Evolutionary conservation across 2,797 vertebrate genomes (phyloP).

Genomic region (Danio choprae): DNA sequence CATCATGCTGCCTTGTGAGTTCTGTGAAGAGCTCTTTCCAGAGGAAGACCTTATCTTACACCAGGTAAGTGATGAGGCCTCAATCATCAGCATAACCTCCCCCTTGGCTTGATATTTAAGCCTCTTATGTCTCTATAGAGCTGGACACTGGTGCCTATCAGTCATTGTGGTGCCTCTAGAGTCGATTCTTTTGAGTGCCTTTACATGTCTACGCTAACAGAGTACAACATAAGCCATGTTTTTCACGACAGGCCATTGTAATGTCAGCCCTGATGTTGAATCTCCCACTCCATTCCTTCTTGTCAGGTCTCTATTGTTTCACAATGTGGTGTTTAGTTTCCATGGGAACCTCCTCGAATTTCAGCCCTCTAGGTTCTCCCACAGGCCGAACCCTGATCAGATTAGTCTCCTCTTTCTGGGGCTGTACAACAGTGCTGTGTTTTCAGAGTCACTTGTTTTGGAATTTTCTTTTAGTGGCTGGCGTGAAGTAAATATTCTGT

Average conservation of each 20-base stretch:
- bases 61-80: conserved; percentile 80
- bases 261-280: conserved; percentile 6
- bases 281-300: conserved; percentile 43
- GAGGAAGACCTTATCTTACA: conserved; percentile 95
- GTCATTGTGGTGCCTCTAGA: not conserved
- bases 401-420: not conserved
- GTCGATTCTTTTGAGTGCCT: not conserved
- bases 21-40: conserved; percentile 95
- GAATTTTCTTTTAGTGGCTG: not conserved
- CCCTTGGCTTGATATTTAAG: conserved; percentile 12
- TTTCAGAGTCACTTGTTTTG: not conserved
- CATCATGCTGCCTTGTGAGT: conserved; percentile 93
- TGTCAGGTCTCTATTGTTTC: conserved; percentile 28
- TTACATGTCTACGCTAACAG: not conserved
- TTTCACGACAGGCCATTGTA: conserved; percentile 7
- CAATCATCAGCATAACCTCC: not conserved
- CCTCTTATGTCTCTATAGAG: conserved; percentile 12
- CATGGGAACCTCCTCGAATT: conserved; percentile 44
- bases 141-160: not conserved
- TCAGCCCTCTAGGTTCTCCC: conserved; percentile 39
- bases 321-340: conserved; percentile 31
- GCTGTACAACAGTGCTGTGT: not conserved
- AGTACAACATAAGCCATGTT: conserved; percentile 12
- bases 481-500: not conserved
- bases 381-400: conserved; percentile 28